These are phyloP conservation scores for Vanessa atalanta DNA, from an alignment of 1,140 invertebrate genomes.

Conservation along the genomic window DNA sequence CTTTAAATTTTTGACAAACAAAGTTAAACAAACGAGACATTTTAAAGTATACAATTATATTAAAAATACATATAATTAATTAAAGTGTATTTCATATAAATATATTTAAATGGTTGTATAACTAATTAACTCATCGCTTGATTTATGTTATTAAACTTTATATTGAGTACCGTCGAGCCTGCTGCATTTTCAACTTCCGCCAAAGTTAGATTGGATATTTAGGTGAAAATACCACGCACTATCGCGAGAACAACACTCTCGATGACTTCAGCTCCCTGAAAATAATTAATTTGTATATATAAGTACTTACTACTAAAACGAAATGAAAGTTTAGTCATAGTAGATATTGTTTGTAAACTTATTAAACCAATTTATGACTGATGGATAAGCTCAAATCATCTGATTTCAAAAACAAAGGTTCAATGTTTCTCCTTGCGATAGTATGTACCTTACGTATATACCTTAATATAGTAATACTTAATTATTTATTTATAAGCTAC, in stretches of 20 bases:
- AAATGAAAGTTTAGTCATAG: no score
- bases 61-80: background rate
- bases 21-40: no score
- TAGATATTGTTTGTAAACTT: no score
- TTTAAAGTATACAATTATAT: background rate
- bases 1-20: no score
- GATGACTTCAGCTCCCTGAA: slow-evolving; percentile 61
- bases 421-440: background rate
- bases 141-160: no score
- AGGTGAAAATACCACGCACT: slow-evolving; percentile 54
- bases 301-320: background rate
- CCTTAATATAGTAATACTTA: no score
- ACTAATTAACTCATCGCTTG: no score
- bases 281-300: slow-evolving; percentile 19
- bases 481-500: no score
- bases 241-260: slow-evolving; percentile 56
- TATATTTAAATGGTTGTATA: background rate
- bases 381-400: background rate
- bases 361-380: no score
- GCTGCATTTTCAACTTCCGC: background rate
- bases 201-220: slow-evolving; percentile 7
- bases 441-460: background rate
- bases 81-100: background rate
- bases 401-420: no score
- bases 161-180: background rate